Evolutionary conservation across 92 coral and sea anemone species (phyloP).

Genomic region (Phenganax marumi): DNA sequence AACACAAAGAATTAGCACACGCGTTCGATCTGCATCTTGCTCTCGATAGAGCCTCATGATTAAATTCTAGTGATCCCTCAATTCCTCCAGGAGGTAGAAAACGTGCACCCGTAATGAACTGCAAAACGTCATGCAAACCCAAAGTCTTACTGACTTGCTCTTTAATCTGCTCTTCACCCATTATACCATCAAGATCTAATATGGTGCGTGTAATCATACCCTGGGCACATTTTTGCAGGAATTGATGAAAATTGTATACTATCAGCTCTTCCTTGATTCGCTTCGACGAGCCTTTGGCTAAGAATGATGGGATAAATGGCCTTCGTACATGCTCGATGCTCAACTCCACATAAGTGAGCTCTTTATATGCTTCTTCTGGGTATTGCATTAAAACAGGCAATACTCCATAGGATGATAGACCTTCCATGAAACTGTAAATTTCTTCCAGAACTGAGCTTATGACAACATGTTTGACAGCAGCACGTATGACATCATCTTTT

Average conservation of each 20-base stretch:
- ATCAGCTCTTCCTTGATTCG: constrained; percentile 49
- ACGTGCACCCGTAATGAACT: constrained; percentile 48
- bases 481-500: constrained; percentile 25
- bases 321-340: constrained; percentile 37
- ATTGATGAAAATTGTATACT: constrained; percentile 34
- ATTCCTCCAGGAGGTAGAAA: constrained; percentile 37
- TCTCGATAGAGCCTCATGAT: constrained; percentile 47
- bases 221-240: constrained; percentile 38
- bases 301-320: constrained; percentile 31
- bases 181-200: constrained; percentile 12
- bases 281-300: constrained; percentile 37
- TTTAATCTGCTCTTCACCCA: constrained; percentile 30
- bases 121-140: constrained; percentile 42
- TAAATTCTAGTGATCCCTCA: constrained; percentile 44
- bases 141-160: constrained; percentile 36
- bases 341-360: constrained; percentile 30
- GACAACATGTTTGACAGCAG: constrained; percentile 25
- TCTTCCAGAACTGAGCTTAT: constrained; percentile 27
- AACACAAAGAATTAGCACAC: constrained; percentile 29
- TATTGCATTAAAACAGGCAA: constrained; percentile 35
- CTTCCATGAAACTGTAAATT: constrained; percentile 28
- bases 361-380: constrained; percentile 44
- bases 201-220: constrained; percentile 35
- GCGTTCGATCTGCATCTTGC: constrained; percentile 50
- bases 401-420: constrained; percentile 37